phyloP scores from a whole-genome alignment of 1,140 invertebrate genomes.

The Cephus cinctus region DNA sequence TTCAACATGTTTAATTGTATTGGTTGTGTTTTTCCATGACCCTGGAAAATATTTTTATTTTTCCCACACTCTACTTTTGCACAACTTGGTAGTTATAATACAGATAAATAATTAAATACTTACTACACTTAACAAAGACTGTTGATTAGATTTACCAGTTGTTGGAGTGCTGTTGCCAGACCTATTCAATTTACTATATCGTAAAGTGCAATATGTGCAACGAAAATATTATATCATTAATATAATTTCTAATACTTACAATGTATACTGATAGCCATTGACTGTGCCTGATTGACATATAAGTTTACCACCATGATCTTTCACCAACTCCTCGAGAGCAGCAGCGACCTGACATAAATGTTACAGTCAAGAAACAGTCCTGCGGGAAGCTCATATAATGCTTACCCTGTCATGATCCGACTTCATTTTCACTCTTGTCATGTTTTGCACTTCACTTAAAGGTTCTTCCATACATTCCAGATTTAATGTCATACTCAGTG shows the following conservation, averaged over 20 bases:
- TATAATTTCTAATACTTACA: conserved; percentile 35
- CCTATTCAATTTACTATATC: conserved; percentile 3
- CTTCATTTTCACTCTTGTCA: conserved; percentile 58
- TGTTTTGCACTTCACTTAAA: conserved; percentile 62
- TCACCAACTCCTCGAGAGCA: conserved; percentile 45
- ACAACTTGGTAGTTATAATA: too few relatives aligned
- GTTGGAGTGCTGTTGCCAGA: conserved; percentile 28
- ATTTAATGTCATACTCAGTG: conserved; percentile 58
- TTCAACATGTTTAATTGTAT: conserved; percentile 51
- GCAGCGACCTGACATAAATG: conserved; percentile 32
- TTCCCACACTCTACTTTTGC: too few relatives aligned
- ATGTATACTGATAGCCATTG: conserved; percentile 45
- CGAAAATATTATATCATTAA: conserved; percentile 2
- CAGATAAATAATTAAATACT: conserved; percentile 20
- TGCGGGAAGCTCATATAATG: too few relatives aligned
- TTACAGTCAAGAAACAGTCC: too few relatives aligned
- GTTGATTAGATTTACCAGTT: conserved; percentile 30
- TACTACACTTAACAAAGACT: conserved; percentile 37
- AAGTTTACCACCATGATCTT: conserved; percentile 46
- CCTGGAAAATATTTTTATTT: conserved; percentile 23
- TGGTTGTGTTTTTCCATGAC: conserved; percentile 38
- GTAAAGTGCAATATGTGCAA: conserved; percentile 5
- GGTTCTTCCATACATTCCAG: conserved; percentile 69
- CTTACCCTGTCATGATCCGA: conserved; percentile 42
- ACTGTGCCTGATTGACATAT: conserved; percentile 42